phyloP scores from a whole-genome alignment of 2,797 vertebrate species.

The Eupleurogrammus muticus region DNA sequence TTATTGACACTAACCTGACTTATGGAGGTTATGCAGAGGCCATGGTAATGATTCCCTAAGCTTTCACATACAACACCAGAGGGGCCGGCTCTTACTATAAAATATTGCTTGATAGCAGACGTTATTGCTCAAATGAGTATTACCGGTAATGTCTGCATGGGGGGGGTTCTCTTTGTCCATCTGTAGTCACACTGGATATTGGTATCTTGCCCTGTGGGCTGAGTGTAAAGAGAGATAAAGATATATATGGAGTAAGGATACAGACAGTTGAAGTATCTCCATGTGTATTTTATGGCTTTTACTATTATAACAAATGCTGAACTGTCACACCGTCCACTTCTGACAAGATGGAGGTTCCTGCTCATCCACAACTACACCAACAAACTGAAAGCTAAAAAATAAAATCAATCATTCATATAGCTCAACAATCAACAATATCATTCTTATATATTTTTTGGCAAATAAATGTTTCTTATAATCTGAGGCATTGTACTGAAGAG shows the following conservation, averaged over 20 bases:
- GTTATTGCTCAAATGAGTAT: constrained; percentile 59
- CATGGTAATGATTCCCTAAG: constrained; percentile 77
- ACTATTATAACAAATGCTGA: not conserved
- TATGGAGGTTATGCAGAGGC: constrained; percentile 82
- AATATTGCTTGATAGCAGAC: constrained; percentile 40
- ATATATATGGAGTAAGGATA: not conserved
- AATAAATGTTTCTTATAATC: not conserved
- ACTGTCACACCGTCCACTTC: not conserved
- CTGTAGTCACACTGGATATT: constrained; percentile 36
- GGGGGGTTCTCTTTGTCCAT: constrained; percentile 51
- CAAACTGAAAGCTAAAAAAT: not conserved
- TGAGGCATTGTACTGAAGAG: not conserved
- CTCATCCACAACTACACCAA: not conserved
- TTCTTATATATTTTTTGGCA: not conserved
- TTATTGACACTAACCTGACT: constrained; percentile 83
- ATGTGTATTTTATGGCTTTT: not conserved
- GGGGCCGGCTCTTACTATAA: constrained; percentile 56
- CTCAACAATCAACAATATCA: not conserved
- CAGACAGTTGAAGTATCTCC: not conserved
- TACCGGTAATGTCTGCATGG: constrained; percentile 48
- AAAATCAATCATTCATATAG: not conserved
- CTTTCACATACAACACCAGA: constrained; percentile 56
- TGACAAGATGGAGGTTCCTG: not conserved
- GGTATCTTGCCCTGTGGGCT: constrained; percentile 15
- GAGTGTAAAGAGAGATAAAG: constrained; percentile 11